These are phyloP conservation scores for Macheiramphus alcinus DNA, from an alignment of 2,113 vertebrate species.

Conservation along the genomic window DNA sequence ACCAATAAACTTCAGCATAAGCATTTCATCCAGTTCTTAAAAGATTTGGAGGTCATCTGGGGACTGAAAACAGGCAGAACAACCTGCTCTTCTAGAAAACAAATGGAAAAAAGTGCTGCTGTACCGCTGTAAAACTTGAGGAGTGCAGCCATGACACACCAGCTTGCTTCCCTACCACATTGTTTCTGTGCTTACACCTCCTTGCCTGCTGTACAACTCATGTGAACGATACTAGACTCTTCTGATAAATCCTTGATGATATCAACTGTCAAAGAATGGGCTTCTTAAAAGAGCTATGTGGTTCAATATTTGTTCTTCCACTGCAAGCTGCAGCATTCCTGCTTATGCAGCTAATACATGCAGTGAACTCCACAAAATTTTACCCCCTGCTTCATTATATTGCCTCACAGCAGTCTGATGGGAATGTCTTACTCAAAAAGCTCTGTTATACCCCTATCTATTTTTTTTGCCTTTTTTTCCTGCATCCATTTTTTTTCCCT, in stretches of 20 bases:
- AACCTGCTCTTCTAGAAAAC: neutral
- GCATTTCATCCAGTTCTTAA: neutral
- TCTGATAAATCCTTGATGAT: neutral
- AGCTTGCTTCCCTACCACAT: neutral
- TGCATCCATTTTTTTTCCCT: neutral
- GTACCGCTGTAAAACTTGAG: neutral
- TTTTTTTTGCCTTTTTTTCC: neutral
- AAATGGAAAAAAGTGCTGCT: neutral
- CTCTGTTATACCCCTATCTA: neutral
- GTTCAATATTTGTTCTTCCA: neutral
- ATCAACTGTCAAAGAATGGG: neutral
- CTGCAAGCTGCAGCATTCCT: neutral
- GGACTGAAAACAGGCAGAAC: neutral
- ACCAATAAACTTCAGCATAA: neutral
- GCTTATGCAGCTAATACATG: neutral
- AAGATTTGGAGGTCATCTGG: neutral
- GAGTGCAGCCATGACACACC: neutral
- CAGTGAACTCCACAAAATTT: neutral
- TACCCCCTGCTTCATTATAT: neutral
- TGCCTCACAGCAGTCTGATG: neutral
- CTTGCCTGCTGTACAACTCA: neutral
- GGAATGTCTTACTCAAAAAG: neutral
- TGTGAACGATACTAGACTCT: neutral
- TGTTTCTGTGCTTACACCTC: fast-evolving
- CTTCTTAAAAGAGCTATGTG: neutral